phyloP scores from a whole-genome alignment of 2,888 invertebrate species.

The Electrophaes corylata region DNA sequence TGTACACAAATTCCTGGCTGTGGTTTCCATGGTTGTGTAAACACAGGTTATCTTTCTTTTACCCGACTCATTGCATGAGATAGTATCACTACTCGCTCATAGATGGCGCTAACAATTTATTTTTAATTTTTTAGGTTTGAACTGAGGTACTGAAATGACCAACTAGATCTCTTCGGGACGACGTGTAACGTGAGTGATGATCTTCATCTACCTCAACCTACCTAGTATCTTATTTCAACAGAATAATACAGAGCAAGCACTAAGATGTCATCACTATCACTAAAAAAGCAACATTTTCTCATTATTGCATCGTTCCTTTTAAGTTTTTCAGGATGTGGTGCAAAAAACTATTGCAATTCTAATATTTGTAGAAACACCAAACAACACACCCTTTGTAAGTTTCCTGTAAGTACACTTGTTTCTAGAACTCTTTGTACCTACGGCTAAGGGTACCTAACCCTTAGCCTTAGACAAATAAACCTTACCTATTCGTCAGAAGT shows the following conservation, averaged over 20 bases:
- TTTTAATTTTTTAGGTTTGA: neutral
- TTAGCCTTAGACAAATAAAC: no score
- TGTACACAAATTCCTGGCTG: no score
- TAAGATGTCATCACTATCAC: slow-evolving; percentile 5
- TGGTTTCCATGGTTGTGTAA: no score
- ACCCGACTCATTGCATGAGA: neutral
- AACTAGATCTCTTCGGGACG: no score
- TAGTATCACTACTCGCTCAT: neutral
- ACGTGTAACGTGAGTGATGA: neutral
- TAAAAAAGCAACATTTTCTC: neutral
- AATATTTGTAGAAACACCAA: slow-evolving; percentile 57
- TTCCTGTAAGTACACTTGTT: slow-evolving; percentile 50
- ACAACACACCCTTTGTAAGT: slow-evolving; percentile 64
- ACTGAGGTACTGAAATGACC: no score
- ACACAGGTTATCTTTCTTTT: no score
- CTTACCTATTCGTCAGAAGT: no score
- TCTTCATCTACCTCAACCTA: neutral
- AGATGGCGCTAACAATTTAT: neutral
- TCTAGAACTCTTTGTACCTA: neutral
- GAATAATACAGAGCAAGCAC: neutral
- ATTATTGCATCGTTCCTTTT: slow-evolving; percentile 7
- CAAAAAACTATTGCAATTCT: slow-evolving; percentile 55
- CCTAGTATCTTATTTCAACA: neutral
- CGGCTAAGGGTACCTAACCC: neutral
- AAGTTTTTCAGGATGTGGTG: slow-evolving; percentile 35